Base-by-base conservation (phyloP, 1,140 invertebrate species). In the Zaprionus inermis region DNA sequence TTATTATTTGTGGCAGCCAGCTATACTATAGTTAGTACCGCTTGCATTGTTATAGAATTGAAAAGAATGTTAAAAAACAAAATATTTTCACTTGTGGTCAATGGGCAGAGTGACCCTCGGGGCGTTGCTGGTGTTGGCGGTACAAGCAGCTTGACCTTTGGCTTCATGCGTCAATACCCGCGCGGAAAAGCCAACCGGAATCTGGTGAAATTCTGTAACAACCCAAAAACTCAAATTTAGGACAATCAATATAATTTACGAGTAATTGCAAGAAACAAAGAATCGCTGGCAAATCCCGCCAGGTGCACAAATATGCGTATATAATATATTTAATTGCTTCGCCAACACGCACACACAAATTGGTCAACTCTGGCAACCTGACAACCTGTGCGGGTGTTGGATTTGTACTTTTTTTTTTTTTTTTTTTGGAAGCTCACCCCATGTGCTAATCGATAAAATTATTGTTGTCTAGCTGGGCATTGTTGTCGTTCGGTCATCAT, bases 361-460 rank as follows among this genome's bases (percentile, higher is more conserved):
- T 88, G 81, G 79, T 74, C 66, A 83, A 83, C 59, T 79, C 56
- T 63, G 69, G 52, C 54, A 46, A 22, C 76, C 59, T 67, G 69
- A 58, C 54, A 46, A 22, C 76, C 59, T 67, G n/a, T 44, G 36
- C 34, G 46, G 52, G 22, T 65, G 52, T 56, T n/a, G 22, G 10
- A 6, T 61, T 54, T 49, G 38, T 58, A 11, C 41, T 52, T 36
- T 41, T 52, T 56, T 58, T 30, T 0, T 51, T 24, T 54, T 52
- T 56, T 63, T 56, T 63, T 54, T 69, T 51, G 61, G 60, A 66
- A 49, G 20, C 74, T 64, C 30, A 41, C 49, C 28, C 58, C 55
- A 67, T 69, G 79, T 69, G 79, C 72, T 88, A 86, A 86, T 88
- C 83, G 80, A 88, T 88, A 88, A 78, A 79, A 70, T 75, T 70